Evolutionary conservation across 2,113 vertebrate species (phyloP).

Genomic region (Tylochromis polylepis): DNA sequence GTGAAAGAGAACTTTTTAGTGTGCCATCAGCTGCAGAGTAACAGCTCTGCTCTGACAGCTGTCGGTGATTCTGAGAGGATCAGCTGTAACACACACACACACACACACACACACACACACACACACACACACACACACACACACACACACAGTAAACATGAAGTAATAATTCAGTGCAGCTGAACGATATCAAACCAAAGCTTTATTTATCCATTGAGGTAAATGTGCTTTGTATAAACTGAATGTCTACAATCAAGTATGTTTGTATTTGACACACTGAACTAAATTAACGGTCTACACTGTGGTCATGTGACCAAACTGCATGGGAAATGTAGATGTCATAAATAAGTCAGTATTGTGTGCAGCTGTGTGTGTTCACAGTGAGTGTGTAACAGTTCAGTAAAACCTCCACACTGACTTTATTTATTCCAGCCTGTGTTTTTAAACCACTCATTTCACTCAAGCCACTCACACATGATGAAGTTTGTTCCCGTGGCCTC

Average conservation of each 20-base stretch:
- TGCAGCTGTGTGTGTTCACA: background rate
- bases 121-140: no score
- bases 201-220: background rate
- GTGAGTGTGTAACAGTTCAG: background rate
- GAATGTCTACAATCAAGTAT: background rate
- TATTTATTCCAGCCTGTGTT: no score
- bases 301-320: background rate
- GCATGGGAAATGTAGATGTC: no score
- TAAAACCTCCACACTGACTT: background rate
- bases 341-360: no score
- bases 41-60: background rate
- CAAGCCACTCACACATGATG: no score
- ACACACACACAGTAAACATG: background rate
- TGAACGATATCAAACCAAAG: background rate
- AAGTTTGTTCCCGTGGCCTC: background rate
- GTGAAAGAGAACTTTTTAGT: background rate
- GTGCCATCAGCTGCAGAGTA: background rate
- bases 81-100: background rate
- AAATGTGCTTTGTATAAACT: background rate
- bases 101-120: background rate
- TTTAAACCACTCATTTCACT: rapidly evolving
- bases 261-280: background rate
- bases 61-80: background rate
- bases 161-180: background rate
- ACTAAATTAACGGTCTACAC: no score